These are phyloP conservation scores for Abrostola tripartita DNA, from an alignment of 2,888 invertebrate genomes.

Conservation along the genomic window DNA sequence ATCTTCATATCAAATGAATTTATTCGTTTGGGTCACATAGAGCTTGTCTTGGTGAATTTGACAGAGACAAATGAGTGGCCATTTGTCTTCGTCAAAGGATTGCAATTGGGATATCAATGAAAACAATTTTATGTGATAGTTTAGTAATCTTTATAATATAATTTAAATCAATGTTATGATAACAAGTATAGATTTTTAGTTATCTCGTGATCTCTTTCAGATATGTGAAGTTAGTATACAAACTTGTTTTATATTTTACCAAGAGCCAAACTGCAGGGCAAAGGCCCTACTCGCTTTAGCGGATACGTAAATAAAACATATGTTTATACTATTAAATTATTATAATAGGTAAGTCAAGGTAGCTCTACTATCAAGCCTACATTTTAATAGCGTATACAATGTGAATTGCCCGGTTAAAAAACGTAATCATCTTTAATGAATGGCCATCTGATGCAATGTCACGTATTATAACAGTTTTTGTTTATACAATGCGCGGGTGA, in stretches of 20 bases:
- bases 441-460: slow-evolving; percentile 38
- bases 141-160: no score
- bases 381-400: slow-evolving; percentile 16
- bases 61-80: slow-evolving; percentile 1
- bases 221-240: no score
- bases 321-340: no score
- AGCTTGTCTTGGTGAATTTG: slow-evolving; percentile 1
- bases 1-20: neutral
- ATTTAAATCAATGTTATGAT: no score
- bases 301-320: no score
- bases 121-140: no score
- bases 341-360: neutral
- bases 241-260: no score
- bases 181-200: no score
- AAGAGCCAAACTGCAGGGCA: no score
- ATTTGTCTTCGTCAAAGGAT: slow-evolving; percentile 5
- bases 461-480: slow-evolving; percentile 50
- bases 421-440: slow-evolving; percentile 30
- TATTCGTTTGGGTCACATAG: slow-evolving; percentile 4
- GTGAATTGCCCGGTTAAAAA: slow-evolving; percentile 23
- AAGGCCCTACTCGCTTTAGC: no score
- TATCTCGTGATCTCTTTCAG: no score
- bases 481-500: slow-evolving; percentile 37
- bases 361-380: neutral
- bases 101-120: neutral